Base-by-base conservation (phyloP, 2,888 invertebrate genomes). In the Cheilosia pagana region DNA sequence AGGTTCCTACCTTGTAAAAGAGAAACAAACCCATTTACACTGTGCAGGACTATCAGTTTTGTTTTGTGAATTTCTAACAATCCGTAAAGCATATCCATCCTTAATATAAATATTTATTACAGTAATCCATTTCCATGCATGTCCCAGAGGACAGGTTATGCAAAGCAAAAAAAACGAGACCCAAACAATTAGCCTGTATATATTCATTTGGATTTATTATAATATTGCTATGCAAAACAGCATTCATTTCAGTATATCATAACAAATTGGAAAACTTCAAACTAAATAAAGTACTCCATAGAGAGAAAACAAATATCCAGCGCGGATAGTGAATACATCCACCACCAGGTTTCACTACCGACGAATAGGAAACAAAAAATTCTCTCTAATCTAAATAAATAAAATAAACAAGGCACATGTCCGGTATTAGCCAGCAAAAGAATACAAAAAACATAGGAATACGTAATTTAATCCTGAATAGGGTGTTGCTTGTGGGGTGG, bases 371-470 rank as follows among this genome's bases (percentile, higher is more conserved):
- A 4, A 23, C 14, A 23, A 45, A 48, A 48, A 21, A 48, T 19
- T 8, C 21, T 48, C 19, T 48, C 48, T 21, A 50, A 16, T 45
- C 14, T 60, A 71, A 76, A 77, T 82, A 82, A 77, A 77, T 72
- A 77, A 76, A 81, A 71, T 55, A 82, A 70, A 48, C 77, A 62
- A 72, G 60, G 65, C 71, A 53, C 77, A 77, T 77, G 67, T 72
- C 82, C 82, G 71, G 77, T 72, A 72, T 77, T 82, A 82, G 82
- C 52, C 35, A 63, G 63, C 14, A 50, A 76, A 41, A 72, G n/a
- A 60, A 65, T 43, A 48, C 19, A 52, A 59, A 43, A 43, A 43
- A 43, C 16, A 7, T 43, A 35, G 14, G 16, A 45, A 52, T 53
- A 28, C 43, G 62, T 55, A 75, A 74, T 74, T 68, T 74, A 81